phyloP scores from a whole-genome alignment of 2,888 invertebrate genomes.

The Venusia cambrica region DNA sequence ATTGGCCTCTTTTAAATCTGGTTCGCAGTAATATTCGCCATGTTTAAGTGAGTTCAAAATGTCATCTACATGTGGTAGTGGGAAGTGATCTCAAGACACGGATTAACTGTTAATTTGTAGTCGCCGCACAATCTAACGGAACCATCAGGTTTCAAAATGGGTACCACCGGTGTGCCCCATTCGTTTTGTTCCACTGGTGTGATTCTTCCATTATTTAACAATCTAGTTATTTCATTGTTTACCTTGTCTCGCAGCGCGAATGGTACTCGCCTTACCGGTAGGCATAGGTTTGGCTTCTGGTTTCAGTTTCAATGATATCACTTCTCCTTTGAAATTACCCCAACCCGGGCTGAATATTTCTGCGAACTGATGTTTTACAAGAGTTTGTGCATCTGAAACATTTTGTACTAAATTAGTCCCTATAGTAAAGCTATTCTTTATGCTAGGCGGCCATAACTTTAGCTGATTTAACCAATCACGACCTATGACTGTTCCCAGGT shows the following conservation, averaged over 20 bases:
- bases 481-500: too few relatives aligned
- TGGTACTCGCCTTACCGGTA: constrained; percentile 22
- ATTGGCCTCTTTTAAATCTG: not conserved
- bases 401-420: too few relatives aligned
- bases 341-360: constrained; percentile 5
- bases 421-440: too few relatives aligned
- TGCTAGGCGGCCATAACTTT: too few relatives aligned
- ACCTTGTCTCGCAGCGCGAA: constrained; percentile 27
- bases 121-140: constrained; percentile 32
- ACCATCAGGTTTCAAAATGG: constrained; percentile 28
- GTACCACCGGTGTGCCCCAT: constrained; percentile 32
- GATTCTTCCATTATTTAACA: constrained; percentile 2
- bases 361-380: constrained; percentile 2
- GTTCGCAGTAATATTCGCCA: constrained; percentile 12
- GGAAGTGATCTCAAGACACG: constrained; percentile 16
- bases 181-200: constrained; percentile 16
- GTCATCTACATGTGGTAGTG: constrained; percentile 11
- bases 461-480: too few relatives aligned
- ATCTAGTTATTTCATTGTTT: constrained; percentile 9
- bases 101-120: constrained; percentile 28
- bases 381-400: too few relatives aligned
- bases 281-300: constrained; percentile 3
- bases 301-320: constrained; percentile 5
- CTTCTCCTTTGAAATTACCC: constrained; percentile 6
- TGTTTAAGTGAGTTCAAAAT: not conserved